phyloP scores from a whole-genome alignment of 2,888 invertebrate species.

The Coleophora deauratella region DNA sequence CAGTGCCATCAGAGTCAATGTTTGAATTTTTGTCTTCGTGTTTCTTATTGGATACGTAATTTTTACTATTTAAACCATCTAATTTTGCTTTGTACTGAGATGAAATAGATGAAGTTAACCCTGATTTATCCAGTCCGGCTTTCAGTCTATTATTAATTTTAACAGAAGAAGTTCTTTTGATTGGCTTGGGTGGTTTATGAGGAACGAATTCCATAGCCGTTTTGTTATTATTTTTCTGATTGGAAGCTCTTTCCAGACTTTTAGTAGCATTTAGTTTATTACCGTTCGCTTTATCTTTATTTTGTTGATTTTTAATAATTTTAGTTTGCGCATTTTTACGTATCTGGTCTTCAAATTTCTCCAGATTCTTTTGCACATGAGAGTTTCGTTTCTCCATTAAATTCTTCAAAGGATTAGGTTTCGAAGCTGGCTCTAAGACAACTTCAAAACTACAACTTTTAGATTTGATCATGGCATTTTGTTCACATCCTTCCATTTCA shows the following conservation, averaged over 20 bases:
- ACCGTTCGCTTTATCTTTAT: conserved; percentile 60
- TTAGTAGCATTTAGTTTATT: conserved; percentile 60
- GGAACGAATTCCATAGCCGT: conserved; percentile 75
- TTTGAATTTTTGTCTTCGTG: conserved; percentile 57
- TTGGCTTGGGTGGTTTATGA: conserved; percentile 84
- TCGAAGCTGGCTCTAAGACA: conserved; percentile 63
- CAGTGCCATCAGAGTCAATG: conserved; percentile 51
- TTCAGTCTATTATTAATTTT: conserved; percentile 70
- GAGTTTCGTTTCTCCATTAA: conserved; percentile 64
- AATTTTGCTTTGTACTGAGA: conserved; percentile 68
- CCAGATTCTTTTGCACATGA: conserved; percentile 72
- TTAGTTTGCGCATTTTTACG: conserved; percentile 56
- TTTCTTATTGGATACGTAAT: conserved; percentile 46
- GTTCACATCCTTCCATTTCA: conserved; percentile 61
- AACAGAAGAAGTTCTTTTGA: conserved; percentile 78
- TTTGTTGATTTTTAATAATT: conserved; percentile 51
- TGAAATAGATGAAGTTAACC: conserved; percentile 60
- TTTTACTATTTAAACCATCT: conserved; percentile 65
- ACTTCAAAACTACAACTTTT: conserved; percentile 72
- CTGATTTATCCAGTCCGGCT: conserved; percentile 55
- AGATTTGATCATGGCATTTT: conserved; percentile 59
- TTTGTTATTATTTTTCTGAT: conserved; percentile 56
- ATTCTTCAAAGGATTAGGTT: conserved; percentile 62
- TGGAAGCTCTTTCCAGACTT: conserved; percentile 62
- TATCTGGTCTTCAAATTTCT: conserved; percentile 75